Base-by-base conservation (phyloP, 2,888 invertebrate genomes). In the Torymus texanus region DNA sequence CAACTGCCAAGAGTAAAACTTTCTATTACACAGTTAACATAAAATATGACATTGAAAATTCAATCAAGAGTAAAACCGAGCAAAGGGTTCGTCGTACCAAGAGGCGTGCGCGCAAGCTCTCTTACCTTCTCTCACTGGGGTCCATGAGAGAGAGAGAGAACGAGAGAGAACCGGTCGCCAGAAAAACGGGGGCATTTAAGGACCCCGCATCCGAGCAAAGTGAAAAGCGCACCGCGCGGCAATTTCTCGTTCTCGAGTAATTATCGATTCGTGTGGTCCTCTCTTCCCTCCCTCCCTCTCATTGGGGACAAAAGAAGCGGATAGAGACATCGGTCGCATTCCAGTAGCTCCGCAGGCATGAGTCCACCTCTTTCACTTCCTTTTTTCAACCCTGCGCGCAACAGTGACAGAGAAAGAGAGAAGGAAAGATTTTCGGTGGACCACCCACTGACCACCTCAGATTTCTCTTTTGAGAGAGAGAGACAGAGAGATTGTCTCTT, bases 311-410 rank as follows among this genome's bases (percentile, higher is more conserved):
- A 87, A 88, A 90, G 89, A 90, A 90, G 86, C 87, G 88, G 89
- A 90, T 90, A 90, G 90, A 90, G 90, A 90, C 90, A 90, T 90
- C 89, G 90, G 88, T 85, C 85, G 88, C 89, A 90, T 90, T 90
- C 90, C 83, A 56, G 18, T 55, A 56, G 41, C 65, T 65, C 41
- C 65, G 29, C 18, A 88, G 88, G 88, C 88, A 89, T 85, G 88
- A 86, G 85, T 41, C 41, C 41, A 41, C 41, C 41, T 41, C 41
- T 41, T 41, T 41, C 41, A 41, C 81, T 83, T 50, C 66, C 66
- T 55, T 67, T 67, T 67, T 67, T 55, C 41, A 41, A 41, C 63
- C 63, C 67, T 24, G 66, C 50, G 66, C 51, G 16, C 65, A 59
- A 21, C 59, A 21, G 21, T 21, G 10, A 41, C 41, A 41, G 41